phyloP scores from a whole-genome alignment of 2,113 vertebrate species.

The Anhinga anhinga region DNA sequence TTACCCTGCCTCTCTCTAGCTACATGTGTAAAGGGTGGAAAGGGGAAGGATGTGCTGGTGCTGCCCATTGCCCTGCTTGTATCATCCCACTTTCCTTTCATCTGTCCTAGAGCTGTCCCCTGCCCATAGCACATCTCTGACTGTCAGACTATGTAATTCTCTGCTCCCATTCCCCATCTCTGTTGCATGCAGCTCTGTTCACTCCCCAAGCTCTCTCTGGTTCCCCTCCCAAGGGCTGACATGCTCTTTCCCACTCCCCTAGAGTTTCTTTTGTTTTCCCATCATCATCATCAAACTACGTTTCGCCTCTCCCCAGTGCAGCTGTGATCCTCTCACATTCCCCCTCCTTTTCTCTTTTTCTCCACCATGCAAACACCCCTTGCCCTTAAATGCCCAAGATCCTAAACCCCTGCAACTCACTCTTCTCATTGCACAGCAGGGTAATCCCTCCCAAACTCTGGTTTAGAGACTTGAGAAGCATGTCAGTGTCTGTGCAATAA shows the following conservation, averaged over 20 bases:
- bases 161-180: neutral
- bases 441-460: neutral
- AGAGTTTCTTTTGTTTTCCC: neutral
- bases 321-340: neutral
- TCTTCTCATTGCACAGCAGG: neutral
- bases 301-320: neutral
- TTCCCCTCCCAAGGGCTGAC: neutral
- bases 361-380: neutral
- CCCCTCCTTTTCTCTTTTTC: neutral
- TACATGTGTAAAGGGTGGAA: accelerated
- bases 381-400: neutral
- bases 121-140: neutral
- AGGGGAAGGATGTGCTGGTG: neutral
- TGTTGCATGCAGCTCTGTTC: neutral
- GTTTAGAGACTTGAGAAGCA: neutral
- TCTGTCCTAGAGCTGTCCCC: neutral
- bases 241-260: neutral
- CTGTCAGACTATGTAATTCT: neutral
- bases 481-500: neutral
- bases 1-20: neutral
- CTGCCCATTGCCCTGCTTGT: neutral
- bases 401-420: neutral
- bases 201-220: neutral
- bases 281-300: neutral
- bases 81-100: neutral